Percentiles rank a stretch among this genome's conserved stretches.
Conservation (phyloP, 2,113 vertebrate genomes). For the Limanda limanda region DNA sequence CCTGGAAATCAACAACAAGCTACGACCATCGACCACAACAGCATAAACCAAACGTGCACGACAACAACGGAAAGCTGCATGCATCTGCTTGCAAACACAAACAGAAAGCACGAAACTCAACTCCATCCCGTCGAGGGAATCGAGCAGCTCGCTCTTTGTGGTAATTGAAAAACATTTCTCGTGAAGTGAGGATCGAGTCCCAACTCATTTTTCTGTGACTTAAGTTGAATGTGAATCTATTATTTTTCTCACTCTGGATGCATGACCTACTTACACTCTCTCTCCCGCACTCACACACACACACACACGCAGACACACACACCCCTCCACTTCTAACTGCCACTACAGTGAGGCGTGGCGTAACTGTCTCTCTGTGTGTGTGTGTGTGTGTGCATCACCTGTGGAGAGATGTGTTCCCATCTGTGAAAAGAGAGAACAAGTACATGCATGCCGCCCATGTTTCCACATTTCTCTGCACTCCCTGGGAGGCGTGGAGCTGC, state of each 20-base stretch:
- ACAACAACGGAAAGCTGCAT: neutral
- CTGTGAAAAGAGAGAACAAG: conserved; percentile 61
- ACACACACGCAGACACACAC: neutral
- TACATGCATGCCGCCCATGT: conserved; percentile 57
- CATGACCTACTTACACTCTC: conserved; percentile 75
- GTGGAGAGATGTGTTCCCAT: conserved; percentile 64
- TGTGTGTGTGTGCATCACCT: conserved; percentile 53
- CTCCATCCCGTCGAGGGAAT: neutral
- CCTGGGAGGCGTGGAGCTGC: conserved; percentile 48
- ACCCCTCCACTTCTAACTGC: conserved; percentile 24
- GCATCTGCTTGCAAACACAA: conserved; percentile 1
- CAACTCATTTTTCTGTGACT: conserved; percentile 62
- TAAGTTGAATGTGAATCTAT: conserved; percentile 69
- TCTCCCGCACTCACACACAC: too few species aligned
- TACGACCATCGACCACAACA: neutral
- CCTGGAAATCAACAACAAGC: conserved; percentile 1
- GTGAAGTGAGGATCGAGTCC: conserved; percentile 37
- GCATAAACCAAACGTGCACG: too few species aligned
- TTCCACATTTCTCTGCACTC: conserved; percentile 48
- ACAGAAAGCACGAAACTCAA: conserved; percentile 12
- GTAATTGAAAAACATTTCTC: conserved; percentile 57
- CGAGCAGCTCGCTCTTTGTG: conserved; percentile 15
- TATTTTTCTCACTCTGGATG: conserved; percentile 70
- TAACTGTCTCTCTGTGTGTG: conserved; percentile 20
- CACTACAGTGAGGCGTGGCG: conserved; percentile 37